Conservation (phyloP, 35 echinoderm and acorn worm genomes). For the Ptychodera flava region DNA sequence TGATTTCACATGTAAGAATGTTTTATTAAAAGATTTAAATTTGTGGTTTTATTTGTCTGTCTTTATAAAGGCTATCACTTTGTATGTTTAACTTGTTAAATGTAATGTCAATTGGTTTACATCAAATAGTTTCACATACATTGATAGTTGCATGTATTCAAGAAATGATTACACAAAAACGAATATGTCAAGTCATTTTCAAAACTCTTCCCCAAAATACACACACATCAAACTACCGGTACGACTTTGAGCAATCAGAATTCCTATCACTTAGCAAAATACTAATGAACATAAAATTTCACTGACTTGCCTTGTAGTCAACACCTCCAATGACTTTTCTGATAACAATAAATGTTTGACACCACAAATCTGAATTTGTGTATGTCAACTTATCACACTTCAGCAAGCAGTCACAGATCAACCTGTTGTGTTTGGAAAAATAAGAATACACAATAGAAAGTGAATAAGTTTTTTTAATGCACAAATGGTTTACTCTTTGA, state of each 20-base stretch:
- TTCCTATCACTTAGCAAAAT: no score
- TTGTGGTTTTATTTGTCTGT: neutral
- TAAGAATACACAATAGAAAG: neutral
- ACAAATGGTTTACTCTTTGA: neutral
- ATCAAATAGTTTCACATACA: neutral
- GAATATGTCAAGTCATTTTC: no score
- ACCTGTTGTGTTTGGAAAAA: slow-evolving; percentile 25
- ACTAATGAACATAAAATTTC: no score
- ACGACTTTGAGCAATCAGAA: no score
- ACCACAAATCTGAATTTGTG: slow-evolving; percentile 64
- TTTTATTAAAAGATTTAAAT: neutral
- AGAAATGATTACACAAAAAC: no score
- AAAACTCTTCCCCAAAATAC: no score
- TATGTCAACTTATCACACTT: slow-evolving; percentile 45
- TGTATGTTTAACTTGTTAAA: neutral
- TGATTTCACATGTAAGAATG: neutral
- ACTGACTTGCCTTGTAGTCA: slow-evolving; percentile 94
- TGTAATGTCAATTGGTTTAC: neutral
- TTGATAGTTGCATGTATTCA: neutral
- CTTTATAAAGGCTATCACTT: neutral
- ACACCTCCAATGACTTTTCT: slow-evolving; percentile 61
- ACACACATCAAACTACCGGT: no score
- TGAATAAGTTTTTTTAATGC: neutral
- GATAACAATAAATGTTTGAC: slow-evolving; percentile 59
- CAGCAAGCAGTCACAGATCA: slow-evolving; percentile 81